Conservation (phyloP, 2,113 vertebrate genomes). For the Phoxinus phoxinus region DNA sequence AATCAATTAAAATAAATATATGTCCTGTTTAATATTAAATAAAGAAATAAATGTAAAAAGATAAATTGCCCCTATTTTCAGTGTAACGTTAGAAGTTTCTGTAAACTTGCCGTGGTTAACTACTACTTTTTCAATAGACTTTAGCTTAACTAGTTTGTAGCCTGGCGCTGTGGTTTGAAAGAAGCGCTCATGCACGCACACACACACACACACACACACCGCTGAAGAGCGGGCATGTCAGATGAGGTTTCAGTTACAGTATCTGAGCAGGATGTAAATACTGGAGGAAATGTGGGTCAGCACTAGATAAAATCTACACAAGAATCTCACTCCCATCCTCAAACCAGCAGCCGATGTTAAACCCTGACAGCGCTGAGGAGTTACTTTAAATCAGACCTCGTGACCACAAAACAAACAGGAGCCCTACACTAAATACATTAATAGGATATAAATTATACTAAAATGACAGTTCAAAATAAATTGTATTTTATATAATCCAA, state of each 20-base stretch:
- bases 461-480: too few species aligned
- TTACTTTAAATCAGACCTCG: not conserved
- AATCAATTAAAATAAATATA: not conserved
- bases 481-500: not conserved
- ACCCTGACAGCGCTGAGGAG: not conserved
- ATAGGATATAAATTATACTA: too few species aligned
- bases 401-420: not conserved
- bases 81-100: not conserved
- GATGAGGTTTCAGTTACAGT: not conserved
- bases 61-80: not conserved
- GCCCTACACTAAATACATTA: too few species aligned
- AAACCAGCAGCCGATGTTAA: not conserved
- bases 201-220: not conserved
- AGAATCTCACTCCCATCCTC: conserved; percentile 5
- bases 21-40: not conserved
- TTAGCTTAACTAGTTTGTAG: not conserved
- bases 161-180: not conserved
- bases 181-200: not conserved
- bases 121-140: not conserved
- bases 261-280: not conserved
- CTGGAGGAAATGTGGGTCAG: conserved; percentile 13
- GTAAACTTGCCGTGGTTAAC: not conserved
- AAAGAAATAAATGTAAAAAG: not conserved
- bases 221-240: not conserved
- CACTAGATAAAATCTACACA: not conserved